Conservation (phyloP, 1,140 invertebrate species). For the Pogonomyrmex californicus region DNA sequence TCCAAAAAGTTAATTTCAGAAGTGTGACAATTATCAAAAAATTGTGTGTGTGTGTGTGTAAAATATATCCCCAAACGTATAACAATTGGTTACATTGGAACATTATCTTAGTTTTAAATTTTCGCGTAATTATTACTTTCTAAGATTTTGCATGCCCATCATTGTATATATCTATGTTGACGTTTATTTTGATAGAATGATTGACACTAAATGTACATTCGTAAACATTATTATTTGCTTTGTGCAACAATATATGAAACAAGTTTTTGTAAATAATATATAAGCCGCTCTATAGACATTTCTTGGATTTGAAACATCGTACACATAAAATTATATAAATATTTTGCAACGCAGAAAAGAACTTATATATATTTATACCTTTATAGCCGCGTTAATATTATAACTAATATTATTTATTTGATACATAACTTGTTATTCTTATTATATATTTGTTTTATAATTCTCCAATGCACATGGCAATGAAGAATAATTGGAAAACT, state of each 20-base stretch:
- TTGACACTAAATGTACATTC: constrained; percentile 19
- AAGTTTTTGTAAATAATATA: constrained; percentile 70
- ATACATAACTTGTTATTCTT: constrained; percentile 40
- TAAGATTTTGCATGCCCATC: too few relatives aligned
- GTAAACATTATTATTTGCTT: constrained; percentile 27
- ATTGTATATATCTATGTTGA: constrained; percentile 3
- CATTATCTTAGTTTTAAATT: too few relatives aligned
- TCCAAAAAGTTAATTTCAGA: too few relatives aligned
- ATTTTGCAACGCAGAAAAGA: constrained; percentile 34
- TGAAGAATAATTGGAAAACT: constrained; percentile 12
- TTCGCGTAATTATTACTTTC: too few relatives aligned
- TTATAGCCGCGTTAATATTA: constrained; percentile 32
- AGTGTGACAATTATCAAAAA: too few relatives aligned
- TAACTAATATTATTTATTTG: constrained; percentile 59
- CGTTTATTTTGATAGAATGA: constrained; percentile 14
- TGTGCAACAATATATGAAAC: constrained; percentile 36
- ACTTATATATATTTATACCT: constrained; percentile 54
- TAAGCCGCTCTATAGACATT: constrained; percentile 31
- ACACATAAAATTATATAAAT: constrained; percentile 34
- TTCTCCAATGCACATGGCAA: not conserved
- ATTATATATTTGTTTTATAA: constrained; percentile 45
- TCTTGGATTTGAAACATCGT: constrained; percentile 49
- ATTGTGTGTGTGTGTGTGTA: too few relatives aligned
- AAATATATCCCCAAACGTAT: too few relatives aligned
- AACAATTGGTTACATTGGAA: too few relatives aligned